Base-by-base conservation (phyloP, 2,888 invertebrate genomes). In the Heliconius erato region DNA sequence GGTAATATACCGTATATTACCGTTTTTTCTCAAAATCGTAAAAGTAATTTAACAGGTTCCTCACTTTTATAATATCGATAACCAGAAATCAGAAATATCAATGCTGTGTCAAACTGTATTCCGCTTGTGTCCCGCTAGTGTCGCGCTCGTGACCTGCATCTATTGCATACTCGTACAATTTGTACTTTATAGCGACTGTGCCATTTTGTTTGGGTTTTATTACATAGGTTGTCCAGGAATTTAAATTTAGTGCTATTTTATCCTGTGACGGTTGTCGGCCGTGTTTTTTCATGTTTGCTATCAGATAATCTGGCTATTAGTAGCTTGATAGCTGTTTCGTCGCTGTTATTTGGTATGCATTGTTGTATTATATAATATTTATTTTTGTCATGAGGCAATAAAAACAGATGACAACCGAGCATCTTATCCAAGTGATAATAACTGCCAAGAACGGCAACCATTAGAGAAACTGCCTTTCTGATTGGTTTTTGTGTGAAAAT, bases 121-220 rank as follows among this genome's bases (percentile, higher is more conserved):
- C 79, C 80, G 65, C 72, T 32, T 74, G 71, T 59, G 77, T 68
- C 40, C 79, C 83, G 68, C 72, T 49, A 40, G 65, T 69, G 79
- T 78, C 74, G 65, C 74, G 79, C 80, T 87, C 86, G 86, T 88
- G 88, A 88, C 86, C 87, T 87, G 88, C 87, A 88, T 89, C 80
- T 79, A 74, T 77, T 79, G 79, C 63, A 67, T 68, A 82, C 74
- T 82, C 63, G 49, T 79, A 67, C 65, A 76, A 82, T 82, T 84
- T 69, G 71, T 76, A 49, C 59, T 65, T 76, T 54, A 67, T 54
- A 49, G 26, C n/a, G 32, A n/a, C 40, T 65, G 44, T 74, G 44
- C 40, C 26, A 49, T 65, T 74, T 72, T 49, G 74, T 80, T 80
- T 49, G 49, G 28, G 67, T 80, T 67, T 80, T 74, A 80, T 80